phyloP scores from a whole-genome alignment of 1,140 invertebrate genomes.

The Delia radicum region DNA sequence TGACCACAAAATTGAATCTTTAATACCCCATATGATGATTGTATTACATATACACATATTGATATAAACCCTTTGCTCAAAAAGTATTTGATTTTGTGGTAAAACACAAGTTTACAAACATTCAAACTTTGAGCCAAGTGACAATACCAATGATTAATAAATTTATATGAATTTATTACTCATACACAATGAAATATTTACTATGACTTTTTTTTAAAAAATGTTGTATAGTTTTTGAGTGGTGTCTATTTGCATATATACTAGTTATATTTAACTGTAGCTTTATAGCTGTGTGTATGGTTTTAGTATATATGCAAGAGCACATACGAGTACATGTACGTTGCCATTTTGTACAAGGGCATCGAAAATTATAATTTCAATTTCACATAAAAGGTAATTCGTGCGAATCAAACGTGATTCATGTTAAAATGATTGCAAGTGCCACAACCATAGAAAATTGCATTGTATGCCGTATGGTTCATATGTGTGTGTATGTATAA shows the following conservation, averaged over 20 bases:
- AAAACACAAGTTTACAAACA: no score
- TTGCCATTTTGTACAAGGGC: constrained; percentile 32
- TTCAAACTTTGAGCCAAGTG: no score
- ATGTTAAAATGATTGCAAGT: constrained; percentile 51
- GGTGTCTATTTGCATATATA: not conserved
- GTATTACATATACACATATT: not conserved
- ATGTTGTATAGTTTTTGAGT: not conserved
- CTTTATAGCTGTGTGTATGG: not conserved
- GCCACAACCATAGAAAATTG: constrained; percentile 29
- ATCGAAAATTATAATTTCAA: constrained; percentile 55
- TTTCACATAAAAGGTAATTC: constrained; percentile 54
- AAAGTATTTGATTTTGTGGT: no score
- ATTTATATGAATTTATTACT: no score
- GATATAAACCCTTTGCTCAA: no score
- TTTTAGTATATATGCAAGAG: constrained; percentile 3
- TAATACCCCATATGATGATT: constrained; percentile 1
- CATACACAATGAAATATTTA: no score
- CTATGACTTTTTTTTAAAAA: no score
- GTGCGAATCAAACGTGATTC: constrained; percentile 55
- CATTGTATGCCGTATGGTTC: not conserved
- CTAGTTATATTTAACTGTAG: not conserved
- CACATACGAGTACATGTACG: constrained; percentile 3
- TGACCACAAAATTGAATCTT: not conserved
- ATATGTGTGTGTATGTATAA: not conserved
- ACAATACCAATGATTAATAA: no score